Conservation (phyloP, 1,140 invertebrate species). For the Condylostylus longicornis region DNA sequence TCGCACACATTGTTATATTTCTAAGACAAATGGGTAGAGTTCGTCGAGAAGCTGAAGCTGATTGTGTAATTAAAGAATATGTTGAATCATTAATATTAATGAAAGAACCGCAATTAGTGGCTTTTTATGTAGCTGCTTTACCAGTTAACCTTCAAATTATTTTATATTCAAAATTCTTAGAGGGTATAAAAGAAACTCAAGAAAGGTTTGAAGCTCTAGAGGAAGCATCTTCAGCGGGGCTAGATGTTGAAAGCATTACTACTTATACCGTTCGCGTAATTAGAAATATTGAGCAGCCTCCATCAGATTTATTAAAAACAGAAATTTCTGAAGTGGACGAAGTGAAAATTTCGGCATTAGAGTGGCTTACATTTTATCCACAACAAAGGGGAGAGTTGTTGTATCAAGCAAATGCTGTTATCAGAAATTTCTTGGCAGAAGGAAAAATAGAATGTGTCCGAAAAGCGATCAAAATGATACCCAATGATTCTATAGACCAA, state of each 20-base stretch:
- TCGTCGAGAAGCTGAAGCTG: slow-evolving; percentile 46
- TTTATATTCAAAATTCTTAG: slow-evolving; percentile 65
- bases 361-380: slow-evolving; percentile 73
- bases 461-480: slow-evolving; percentile 51
- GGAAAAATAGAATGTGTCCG: slow-evolving; percentile 52
- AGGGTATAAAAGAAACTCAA: slow-evolving; percentile 40
- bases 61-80: slow-evolving; percentile 56
- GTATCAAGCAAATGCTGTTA: slow-evolving; percentile 76
- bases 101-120: slow-evolving; percentile 60
- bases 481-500: slow-evolving; percentile 45
- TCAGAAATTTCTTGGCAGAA: slow-evolving; percentile 59
- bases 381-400: slow-evolving; percentile 65
- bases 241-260: slow-evolving; percentile 72
- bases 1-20: slow-evolving; percentile 73
- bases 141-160: slow-evolving; percentile 52
- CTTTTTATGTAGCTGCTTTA: slow-evolving; percentile 68
- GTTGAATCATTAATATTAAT: slow-evolving; percentile 53
- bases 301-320: slow-evolving; percentile 7
- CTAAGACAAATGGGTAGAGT: slow-evolving; percentile 59
- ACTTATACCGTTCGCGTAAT: slow-evolving; percentile 70
- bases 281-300: slow-evolving; percentile 6
- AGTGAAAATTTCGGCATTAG: slow-evolving; percentile 63
- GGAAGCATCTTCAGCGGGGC: slow-evolving; percentile 53
- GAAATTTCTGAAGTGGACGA: slow-evolving; percentile 19
- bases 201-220: slow-evolving; percentile 39